These are phyloP conservation scores for Megalopta genalis DNA, from an alignment of 1,140 invertebrate genomes.

Conservation along the genomic window DNA sequence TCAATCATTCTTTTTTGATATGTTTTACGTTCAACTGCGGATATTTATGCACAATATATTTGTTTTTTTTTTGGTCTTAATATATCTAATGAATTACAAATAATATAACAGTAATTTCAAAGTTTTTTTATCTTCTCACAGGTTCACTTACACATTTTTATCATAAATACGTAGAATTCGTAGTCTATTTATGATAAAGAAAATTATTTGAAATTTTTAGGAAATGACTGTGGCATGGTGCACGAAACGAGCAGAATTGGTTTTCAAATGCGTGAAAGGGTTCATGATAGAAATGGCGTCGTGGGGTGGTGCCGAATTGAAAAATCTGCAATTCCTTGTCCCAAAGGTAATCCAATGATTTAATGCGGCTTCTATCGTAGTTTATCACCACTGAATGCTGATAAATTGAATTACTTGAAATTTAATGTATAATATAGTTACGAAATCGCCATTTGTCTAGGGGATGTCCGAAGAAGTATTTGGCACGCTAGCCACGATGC, in stretches of 20 bases:
- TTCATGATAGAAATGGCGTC: constrained; percentile 99
- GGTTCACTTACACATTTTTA: too few relatives aligned
- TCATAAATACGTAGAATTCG: too few relatives aligned
- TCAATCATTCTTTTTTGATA: background rate
- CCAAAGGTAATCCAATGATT: constrained; percentile 82
- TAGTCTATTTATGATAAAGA: background rate
- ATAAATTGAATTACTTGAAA: background rate
- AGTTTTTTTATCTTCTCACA: too few relatives aligned
- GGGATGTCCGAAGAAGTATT: constrained; percentile 93
- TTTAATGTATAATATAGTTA: background rate
- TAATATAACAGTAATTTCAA: too few relatives aligned
- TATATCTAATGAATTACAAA: too few relatives aligned
- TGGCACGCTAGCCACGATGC: constrained; percentile 90
- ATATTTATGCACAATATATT: too few relatives aligned
- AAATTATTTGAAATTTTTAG: constrained; percentile 77
- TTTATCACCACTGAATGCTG: background rate
- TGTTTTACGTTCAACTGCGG: background rate
- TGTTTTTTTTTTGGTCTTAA: too few relatives aligned
- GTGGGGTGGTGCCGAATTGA: constrained; percentile 93
- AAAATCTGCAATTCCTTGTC: constrained; percentile 92
- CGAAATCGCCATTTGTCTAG: constrained; percentile 80
- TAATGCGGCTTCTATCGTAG: too few relatives aligned
- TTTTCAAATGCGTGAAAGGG: constrained; percentile 99
- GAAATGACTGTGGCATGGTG: constrained; percentile 99
- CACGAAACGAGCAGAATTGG: constrained; percentile 95